phyloP scores from a whole-genome alignment of 2,113 vertebrate genomes.

The Pluvialis apricaria region DNA sequence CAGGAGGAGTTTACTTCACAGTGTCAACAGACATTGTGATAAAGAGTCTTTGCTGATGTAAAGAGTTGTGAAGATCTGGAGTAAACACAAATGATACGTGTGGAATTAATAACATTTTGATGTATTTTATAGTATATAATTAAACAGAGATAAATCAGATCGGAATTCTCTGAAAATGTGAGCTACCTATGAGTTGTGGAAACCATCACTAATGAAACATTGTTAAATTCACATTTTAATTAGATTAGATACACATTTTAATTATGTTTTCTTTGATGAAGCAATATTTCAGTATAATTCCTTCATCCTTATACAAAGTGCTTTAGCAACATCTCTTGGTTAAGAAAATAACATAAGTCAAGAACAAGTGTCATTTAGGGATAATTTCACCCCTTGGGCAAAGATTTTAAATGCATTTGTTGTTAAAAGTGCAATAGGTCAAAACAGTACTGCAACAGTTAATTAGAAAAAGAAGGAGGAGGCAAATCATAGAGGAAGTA shows the following conservation, averaged over 20 bases:
- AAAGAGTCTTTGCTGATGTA: not conserved
- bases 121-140: not conserved
- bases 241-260: not conserved
- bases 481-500: not conserved
- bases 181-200: not conserved
- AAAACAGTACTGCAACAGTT: not conserved
- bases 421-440: not conserved
- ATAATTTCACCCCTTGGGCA: not conserved
- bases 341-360: not conserved
- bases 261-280: not conserved
- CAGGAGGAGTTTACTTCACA: not conserved
- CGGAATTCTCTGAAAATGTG: not conserved
- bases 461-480: not conserved
- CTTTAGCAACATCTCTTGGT: not conserved
- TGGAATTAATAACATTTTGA: not conserved
- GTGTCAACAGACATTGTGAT: not conserved
- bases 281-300: not conserved
- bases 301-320: not conserved
- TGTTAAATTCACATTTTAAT: conserved; percentile 2
- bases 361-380: not conserved
- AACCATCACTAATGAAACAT: not conserved
- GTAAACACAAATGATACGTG: not conserved
- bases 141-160: not conserved
- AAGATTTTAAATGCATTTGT: not conserved
- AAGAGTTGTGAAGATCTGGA: not conserved